Base-by-base conservation (phyloP, 2,797 vertebrate genomes). In the Gadopsis marmoratus region DNA sequence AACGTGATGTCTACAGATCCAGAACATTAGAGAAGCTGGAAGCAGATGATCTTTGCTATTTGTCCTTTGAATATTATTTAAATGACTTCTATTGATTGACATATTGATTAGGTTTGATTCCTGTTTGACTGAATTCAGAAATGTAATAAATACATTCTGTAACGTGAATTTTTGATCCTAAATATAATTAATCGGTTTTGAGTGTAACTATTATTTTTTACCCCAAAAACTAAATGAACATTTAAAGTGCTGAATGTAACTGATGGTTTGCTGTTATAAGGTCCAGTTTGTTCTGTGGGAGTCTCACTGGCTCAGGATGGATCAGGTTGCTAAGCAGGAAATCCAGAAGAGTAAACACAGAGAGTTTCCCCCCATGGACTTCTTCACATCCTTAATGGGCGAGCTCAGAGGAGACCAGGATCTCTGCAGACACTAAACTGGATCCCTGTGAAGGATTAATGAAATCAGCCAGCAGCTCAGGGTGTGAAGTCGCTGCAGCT, bases 291-390 rank as follows among this genome's bases (percentile, higher is more conserved):
- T 26, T 26, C 26, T 26, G 26, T 26, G 26, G 26, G 26, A 26
- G 26, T 26, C 26, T 26, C 26, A 26, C 26, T 26, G 26, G 26
- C 26, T 26, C 54, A 35, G 56, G 59, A 23, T 61, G 82, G 63
- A 21, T 26, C 31, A 26, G 51, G 82, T 93, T 92, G 71, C 89
- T 69, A 87, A 65, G 81, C 65, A 13, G 26, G 47, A 67, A 76
- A 76, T 35, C 48, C 76, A 76, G 78, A 9, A 61, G 65, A 63
- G 86, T 90, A 85, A 92, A 89, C 91, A 88, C 76, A 78, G 23
- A 78, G 72, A 71, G 21, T 7, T 43, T 41, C 61, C 43, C 76
- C 76, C 33, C 64, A 2, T 26, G 74, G 71, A 74, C 43, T 55
- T 59, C 62, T 76, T 45, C 29, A 43, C 55, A 26, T 37, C 35